phyloP scores from a whole-genome alignment of 2,113 vertebrate species.

The Podarcis cretensis region DNA sequence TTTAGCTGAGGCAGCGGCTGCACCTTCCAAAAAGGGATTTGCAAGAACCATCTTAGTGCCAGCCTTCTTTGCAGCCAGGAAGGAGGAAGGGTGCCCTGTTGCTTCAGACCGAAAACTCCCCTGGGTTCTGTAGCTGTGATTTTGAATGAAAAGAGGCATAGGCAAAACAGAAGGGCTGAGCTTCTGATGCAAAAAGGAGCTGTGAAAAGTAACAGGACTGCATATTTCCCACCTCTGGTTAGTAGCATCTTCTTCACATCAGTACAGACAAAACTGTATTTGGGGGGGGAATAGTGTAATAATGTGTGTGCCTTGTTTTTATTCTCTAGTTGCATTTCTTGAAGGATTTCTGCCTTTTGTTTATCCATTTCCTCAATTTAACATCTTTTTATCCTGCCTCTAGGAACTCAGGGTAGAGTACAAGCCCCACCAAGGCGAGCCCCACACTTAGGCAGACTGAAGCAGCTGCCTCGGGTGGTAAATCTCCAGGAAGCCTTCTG shows the following conservation, averaged over 20 bases:
- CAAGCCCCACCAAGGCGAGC: no score
- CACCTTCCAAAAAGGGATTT: background rate
- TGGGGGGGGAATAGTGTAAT: background rate
- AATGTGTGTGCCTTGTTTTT: background rate
- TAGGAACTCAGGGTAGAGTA: no score
- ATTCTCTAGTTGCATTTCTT: background rate
- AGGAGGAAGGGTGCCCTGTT: no score
- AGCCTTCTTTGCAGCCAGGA: background rate
- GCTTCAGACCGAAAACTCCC: background rate
- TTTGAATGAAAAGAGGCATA: background rate
- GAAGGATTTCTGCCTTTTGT: background rate
- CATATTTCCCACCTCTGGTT: background rate
- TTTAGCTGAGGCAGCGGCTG: background rate
- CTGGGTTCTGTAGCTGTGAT: background rate
- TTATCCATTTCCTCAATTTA: background rate
- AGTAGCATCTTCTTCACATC: background rate
- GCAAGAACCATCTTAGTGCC: background rate
- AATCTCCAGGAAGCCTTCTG: background rate
- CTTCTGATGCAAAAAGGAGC: background rate
- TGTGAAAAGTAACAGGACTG: background rate
- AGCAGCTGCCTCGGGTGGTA: no score
- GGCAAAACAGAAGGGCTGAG: background rate
- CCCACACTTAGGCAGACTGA: no score
- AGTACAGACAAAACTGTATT: background rate
- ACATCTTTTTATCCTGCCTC: no score